Evolutionary conservation across 1,140 invertebrate species (phyloP), one percentile per base, ranked within the genome.

Genomic region (Conopomorpha cramerella): DNA sequence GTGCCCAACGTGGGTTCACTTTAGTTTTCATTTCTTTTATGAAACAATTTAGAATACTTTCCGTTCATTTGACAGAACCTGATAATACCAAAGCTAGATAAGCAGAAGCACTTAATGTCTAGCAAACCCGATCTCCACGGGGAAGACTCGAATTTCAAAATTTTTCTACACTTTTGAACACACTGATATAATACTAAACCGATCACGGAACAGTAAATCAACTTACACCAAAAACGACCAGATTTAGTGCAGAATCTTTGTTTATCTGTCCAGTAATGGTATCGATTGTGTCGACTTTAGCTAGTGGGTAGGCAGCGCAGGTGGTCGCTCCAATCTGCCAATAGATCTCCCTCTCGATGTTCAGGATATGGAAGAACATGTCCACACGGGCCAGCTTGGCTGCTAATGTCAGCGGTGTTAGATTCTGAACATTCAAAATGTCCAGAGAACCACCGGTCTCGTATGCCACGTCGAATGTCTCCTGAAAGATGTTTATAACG

Each of bases 161-260:
- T n/a, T n/a, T n/a, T n/a, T n/a, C n/a, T n/a, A n/a, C n/a, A n/a
- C n/a, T n/a, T n/a, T n/a, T n/a, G n/a, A n/a, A n/a, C n/a, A n/a
- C n/a, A n/a, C n/a, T n/a, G n/a, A n/a, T n/a, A n/a, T n/a, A n/a
- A n/a, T n/a, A n/a, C n/a, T n/a, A n/a, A n/a, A n/a, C n/a, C n/a
- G n/a, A n/a, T n/a, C n/a, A n/a, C n/a, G n/a, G n/a, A n/a, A n/a
- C n/a, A n/a, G n/a, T n/a, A n/a, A n/a, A n/a, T n/a, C n/a, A n/a
- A n/a, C 83, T 82, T 81, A 94, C 95, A 32, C 96, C 96, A 82
- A 98, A 98, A 2, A 97, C 93, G n/a, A 99, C 94, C n/a, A 98
- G 85, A 82, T 96, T 96, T 2, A 99, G 77, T 1, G 92, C 95
- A 0, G 95, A 98, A 52, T 93, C 89, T 51, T 93, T 94, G 57